These are phyloP conservation scores for Notechis scutatus DNA, from an alignment of 2,113 vertebrate species.

Conservation along the genomic window DNA sequence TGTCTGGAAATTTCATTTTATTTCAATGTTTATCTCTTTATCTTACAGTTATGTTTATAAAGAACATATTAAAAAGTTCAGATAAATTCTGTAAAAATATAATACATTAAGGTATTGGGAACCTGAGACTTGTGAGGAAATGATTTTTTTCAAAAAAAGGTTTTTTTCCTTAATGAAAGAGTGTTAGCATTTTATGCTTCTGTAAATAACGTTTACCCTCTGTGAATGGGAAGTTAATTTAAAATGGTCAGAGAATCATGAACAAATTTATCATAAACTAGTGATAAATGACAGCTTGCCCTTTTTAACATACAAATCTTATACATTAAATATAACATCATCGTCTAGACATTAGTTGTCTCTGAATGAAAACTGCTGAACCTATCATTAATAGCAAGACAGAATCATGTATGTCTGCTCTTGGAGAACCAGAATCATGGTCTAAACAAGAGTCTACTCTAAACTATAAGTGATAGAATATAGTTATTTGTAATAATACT, in stretches of 20 bases:
- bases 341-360: background rate
- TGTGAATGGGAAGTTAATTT: constrained; percentile 27
- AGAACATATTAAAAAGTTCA: constrained; percentile 17
- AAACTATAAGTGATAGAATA: background rate
- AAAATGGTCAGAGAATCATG: constrained; percentile 18
- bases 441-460: background rate
- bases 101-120: constrained; percentile 49
- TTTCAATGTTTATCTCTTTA: constrained; percentile 39
- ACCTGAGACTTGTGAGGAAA: constrained; percentile 37
- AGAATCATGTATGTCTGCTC: background rate
- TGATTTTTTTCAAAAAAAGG: background rate
- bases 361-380: background rate
- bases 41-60: constrained; percentile 45
- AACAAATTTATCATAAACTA: constrained; percentile 29
- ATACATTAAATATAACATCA: background rate
- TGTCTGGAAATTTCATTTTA: constrained; percentile 45
- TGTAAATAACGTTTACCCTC: constrained; percentile 44
- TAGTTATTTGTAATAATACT: background rate
- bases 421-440: background rate
- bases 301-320: background rate
- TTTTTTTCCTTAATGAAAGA: constrained; percentile 48
- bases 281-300: constrained; percentile 28
- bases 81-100: constrained; percentile 43
- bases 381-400: background rate
- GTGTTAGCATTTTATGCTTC: constrained; percentile 45